A percentile compares a stretch with the other conserved stretches of the same genome.
Conservation (phyloP, 2,113 vertebrate genomes). For the Phyllostomus hastatus region DNA sequence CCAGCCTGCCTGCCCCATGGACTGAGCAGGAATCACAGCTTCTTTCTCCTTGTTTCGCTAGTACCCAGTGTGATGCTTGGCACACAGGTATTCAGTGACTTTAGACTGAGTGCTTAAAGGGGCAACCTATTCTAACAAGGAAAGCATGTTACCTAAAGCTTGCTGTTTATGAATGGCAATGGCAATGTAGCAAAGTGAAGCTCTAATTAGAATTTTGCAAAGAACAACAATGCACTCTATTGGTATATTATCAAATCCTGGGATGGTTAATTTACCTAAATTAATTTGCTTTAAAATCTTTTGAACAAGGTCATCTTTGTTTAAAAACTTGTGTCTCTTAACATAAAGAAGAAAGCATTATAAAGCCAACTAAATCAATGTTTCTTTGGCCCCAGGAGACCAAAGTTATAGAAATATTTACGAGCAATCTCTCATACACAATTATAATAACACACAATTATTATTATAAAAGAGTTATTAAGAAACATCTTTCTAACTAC, state of each 20-base stretch:
- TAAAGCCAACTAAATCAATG: neutral
- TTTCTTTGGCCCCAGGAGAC: neutral
- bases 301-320: neutral
- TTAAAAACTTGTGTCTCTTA: constrained; percentile 2
- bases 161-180: neutral
- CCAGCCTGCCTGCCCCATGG: neutral
- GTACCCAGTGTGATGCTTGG: neutral
- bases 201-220: neutral
- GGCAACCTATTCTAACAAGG: neutral
- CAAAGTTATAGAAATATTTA: constrained; percentile 3
- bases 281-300: neutral
- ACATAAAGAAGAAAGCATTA: neutral
- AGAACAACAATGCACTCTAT: neutral
- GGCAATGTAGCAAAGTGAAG: neutral
- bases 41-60: neutral
- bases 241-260: neutral
- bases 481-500: constrained; percentile 15
- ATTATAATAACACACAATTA: neutral
- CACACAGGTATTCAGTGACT: neutral
- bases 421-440: neutral
- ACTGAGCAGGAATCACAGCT: neutral
- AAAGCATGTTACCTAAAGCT: neutral
- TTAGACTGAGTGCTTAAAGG: neutral
- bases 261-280: neutral
- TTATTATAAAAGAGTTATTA: constrained; percentile 9